Evolutionary conservation across 2,113 vertebrate species (phyloP).

Genomic region (Acrocephalus kingi): DNA sequence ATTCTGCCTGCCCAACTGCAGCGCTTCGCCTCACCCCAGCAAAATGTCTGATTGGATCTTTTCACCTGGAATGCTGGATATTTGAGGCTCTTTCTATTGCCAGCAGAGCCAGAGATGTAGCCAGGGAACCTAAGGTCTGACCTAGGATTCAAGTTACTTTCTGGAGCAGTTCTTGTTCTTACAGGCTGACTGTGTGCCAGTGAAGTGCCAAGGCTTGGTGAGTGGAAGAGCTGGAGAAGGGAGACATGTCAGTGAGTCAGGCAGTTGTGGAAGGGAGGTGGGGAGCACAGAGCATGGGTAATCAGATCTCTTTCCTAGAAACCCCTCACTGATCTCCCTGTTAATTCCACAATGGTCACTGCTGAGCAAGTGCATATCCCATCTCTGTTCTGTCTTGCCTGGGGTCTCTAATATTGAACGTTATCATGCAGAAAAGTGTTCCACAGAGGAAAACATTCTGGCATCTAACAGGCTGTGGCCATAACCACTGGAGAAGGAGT

Average conservation of each 20-base stretch:
- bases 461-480: background rate
- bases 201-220: background rate
- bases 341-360: background rate
- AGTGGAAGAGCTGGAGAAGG: background rate
- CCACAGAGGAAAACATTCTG: background rate
- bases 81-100: background rate
- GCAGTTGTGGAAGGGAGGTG: background rate
- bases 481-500: background rate
- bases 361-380: background rate
- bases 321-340: background rate
- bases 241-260: background rate
- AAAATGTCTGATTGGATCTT: background rate
- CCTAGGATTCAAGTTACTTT: background rate
- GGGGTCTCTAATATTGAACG: background rate
- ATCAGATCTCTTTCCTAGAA: background rate
- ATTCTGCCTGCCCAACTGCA: background rate
- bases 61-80: background rate
- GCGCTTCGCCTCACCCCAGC: fast-evolving
- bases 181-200: background rate
- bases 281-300: background rate
- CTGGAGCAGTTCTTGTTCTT: background rate
- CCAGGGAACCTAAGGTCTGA: background rate
- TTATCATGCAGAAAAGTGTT: background rate
- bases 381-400: background rate
- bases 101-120: background rate